These are phyloP conservation scores for Archips crataeganus DNA, from an alignment of 2,888 invertebrate species.

Conservation along the genomic window DNA sequence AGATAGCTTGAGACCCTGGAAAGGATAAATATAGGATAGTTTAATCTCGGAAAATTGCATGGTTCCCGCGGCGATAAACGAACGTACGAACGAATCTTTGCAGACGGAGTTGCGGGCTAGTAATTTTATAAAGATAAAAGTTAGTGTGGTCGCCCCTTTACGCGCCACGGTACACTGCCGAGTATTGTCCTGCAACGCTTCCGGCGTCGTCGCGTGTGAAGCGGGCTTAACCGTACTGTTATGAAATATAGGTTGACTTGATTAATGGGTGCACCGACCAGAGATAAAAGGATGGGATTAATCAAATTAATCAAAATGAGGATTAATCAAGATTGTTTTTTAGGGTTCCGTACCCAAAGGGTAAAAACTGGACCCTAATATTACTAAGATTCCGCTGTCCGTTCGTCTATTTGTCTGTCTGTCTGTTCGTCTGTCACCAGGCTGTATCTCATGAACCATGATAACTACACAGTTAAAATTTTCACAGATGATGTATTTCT, in stretches of 20 bases:
- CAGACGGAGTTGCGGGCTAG: no score
- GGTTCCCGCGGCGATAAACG: no score
- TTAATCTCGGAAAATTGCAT: no score
- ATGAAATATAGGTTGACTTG: constrained; percentile 5
- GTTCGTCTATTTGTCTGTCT: no score
- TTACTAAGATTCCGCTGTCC: no score
- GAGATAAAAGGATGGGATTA: background rate
- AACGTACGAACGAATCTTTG: no score
- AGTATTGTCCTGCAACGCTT: constrained; percentile 40
- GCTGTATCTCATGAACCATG: no score
- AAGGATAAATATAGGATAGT: no score
- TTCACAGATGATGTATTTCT: background rate
- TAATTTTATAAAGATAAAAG: background rate
- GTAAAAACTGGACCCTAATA: no score
- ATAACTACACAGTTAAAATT: no score
- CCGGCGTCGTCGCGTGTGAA: constrained; percentile 38
- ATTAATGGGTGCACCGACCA: constrained; percentile 8
- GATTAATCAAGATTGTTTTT: background rate
- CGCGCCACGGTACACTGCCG: constrained; percentile 34
- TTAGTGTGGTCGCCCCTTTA: constrained; percentile 8
- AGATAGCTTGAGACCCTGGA: no score
- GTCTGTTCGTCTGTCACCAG: no score
- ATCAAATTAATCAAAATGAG: background rate
- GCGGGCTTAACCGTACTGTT: constrained; percentile 16
- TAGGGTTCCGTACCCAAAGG: background rate